Evolutionary conservation across 2,888 invertebrate species (phyloP), one percentile per base, ranked within the genome.

Genomic region (Chloromyia formosa): DNA sequence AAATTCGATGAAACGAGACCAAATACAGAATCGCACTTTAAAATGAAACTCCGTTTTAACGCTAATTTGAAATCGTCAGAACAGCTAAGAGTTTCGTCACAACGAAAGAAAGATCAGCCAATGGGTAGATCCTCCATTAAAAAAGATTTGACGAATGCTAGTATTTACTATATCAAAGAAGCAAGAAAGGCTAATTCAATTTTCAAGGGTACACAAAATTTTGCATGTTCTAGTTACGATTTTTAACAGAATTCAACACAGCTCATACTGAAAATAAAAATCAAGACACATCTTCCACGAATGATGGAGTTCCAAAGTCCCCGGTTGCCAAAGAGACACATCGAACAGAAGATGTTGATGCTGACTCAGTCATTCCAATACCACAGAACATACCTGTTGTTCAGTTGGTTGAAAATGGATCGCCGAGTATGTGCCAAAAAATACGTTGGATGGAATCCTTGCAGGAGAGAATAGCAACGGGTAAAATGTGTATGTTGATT

Each of bases 31-130:
- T 69, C 56, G 18, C 69, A 56, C 4, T 35, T 69, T 27, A 69
- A 69, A 54, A 54, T 35, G 5, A 69, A 69, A 7, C 69, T 56
- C 35, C 56, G 35, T 23, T 69, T 69, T 40, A 69, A 69, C 1
- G 69, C 35, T 16, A 54, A 53, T 54, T 4, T 69, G 20, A 18
- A 69, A 56, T 40, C 71, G 9, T 27, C 69, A 14, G 69, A 35
- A 1, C 10, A 69, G 14, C 20, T 69, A 18, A 69, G 56, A 54
- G 12, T 56, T 27, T 69, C 69, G 5, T 56, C 69, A 0, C 54
- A 18, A 23, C 18, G 23, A 1, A 68, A 68, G 23, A 40, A 20
- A 16, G n/a, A n/a, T 27, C 14, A 53, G n/a, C 23, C 27, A 14
- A 27, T n/a, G 5, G 4, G 10, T 1, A 10, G 35, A 27, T 4